These are phyloP conservation scores for Lutraria rhynchaena DNA, from an alignment of 1,140 invertebrate species.

Conservation along the genomic window DNA sequence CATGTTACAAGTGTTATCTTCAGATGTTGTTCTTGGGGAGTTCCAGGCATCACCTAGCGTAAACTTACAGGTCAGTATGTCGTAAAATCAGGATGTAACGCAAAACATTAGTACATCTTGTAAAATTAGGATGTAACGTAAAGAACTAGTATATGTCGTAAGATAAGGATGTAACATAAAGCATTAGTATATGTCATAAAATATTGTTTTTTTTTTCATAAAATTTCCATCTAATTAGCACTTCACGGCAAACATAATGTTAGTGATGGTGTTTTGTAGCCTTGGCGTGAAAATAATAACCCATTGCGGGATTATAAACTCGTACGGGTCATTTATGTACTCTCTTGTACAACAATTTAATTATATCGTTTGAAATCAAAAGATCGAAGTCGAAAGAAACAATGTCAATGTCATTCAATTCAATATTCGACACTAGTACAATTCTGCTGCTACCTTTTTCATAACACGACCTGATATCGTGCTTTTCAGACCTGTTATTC, in stretches of 20 bases:
- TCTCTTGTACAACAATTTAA: not conserved
- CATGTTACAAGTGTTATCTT: conserved; percentile 26
- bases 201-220: no score
- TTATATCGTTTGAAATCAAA: not conserved
- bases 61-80: conserved; percentile 33
- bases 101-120: no score
- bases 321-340: not conserved
- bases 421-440: not conserved
- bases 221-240: no score
- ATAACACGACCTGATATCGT: not conserved
- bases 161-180: no score
- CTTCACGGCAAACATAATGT: no score
- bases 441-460: not conserved
- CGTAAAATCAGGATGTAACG: no score
- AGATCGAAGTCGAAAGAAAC: not conserved
- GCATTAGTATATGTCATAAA: no score
- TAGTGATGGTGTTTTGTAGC: no score
- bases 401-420: not conserved
- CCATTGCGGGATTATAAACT: not conserved
- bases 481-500: conserved; percentile 22
- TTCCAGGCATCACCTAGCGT: conserved; percentile 4
- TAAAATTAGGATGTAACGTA: no score
- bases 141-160: no score
- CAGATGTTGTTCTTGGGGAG: not conserved
- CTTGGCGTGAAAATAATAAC: no score